Evolutionary conservation across 1,140 invertebrate genomes (phyloP).

Genomic region (Nebria ingens): DNA sequence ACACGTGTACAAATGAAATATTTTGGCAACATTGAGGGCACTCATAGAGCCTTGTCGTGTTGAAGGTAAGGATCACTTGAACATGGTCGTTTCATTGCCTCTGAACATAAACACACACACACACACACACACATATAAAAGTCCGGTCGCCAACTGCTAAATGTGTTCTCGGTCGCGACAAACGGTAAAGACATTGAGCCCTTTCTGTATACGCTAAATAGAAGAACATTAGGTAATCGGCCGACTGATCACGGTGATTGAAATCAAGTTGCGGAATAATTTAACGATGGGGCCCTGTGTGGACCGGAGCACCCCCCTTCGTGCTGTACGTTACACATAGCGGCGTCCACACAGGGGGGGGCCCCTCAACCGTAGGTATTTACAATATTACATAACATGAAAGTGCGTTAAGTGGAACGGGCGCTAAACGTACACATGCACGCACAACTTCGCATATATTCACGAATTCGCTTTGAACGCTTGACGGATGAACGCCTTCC

Average conservation of each 20-base stretch:
- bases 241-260: background rate
- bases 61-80: slow-evolving; percentile 2
- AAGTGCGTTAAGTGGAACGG: slow-evolving; percentile 2
- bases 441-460: too few species aligned
- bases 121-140: too few species aligned
- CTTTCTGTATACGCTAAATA: too few species aligned
- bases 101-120: slow-evolving; percentile 5
- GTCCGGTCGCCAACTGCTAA: too few species aligned
- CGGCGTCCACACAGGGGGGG: background rate
- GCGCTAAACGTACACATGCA: background rate
- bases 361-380: background rate
- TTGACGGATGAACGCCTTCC: background rate
- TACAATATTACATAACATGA: slow-evolving; percentile 7
- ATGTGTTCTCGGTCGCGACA: background rate
- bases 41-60: background rate
- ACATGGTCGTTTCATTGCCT: background rate
- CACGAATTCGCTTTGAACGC: background rate
- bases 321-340: background rate
- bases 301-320: background rate
- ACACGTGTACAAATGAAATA: too few species aligned
- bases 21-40: too few species aligned
- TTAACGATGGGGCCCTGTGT: slow-evolving; percentile 3
- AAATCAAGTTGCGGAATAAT: slow-evolving; percentile 9
- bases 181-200: background rate
- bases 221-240: background rate